These are phyloP conservation scores for Isichthys henryi DNA, from an alignment of 2,113 vertebrate genomes.

Conservation along the genomic window DNA sequence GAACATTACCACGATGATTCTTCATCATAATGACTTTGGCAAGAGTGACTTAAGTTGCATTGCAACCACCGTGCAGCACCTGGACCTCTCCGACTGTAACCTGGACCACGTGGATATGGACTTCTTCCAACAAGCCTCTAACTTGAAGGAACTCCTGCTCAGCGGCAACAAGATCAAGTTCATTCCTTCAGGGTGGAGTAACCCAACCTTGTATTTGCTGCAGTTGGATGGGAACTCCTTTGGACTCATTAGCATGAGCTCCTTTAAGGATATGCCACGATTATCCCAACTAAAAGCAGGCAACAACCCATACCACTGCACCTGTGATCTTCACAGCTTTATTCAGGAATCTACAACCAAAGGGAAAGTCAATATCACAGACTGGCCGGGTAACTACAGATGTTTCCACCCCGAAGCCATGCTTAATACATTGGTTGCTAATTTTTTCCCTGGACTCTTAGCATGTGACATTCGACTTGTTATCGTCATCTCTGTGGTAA, in stretches of 20 bases:
- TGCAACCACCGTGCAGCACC: constrained; percentile 57
- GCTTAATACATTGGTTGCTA: constrained; percentile 55
- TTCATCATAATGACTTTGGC: constrained; percentile 55
- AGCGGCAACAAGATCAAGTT: constrained; percentile 78
- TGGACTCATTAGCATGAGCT: constrained; percentile 58
- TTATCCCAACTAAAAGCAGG: constrained; percentile 58
- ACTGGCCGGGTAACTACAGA: constrained; percentile 69
- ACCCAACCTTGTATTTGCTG: constrained; percentile 46
- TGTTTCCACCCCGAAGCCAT: constrained; percentile 67
- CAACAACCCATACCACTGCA: constrained; percentile 78
- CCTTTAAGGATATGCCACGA: constrained; percentile 61
- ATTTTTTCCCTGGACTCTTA: constrained; percentile 52
- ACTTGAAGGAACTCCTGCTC: constrained; percentile 55
- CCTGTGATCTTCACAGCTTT: constrained; percentile 69
- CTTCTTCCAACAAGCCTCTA: constrained; percentile 56
- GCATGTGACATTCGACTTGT: constrained; percentile 64
- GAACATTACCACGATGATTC: constrained; percentile 54
- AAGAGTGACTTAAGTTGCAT: constrained; percentile 57
- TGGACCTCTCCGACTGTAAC: constrained; percentile 68
- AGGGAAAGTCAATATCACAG: constrained; percentile 51
- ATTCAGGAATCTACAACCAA: constrained; percentile 50
- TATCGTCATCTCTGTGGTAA: constrained; percentile 57
- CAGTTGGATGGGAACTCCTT: constrained; percentile 74
- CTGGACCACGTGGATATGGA: constrained; percentile 64
- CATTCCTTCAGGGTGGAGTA: constrained; percentile 64